A percentile compares a stretch with the other conserved stretches of the same genome.
Evolutionary conservation across 2,888 invertebrate genomes (phyloP).

Genomic region (Meghimatium bilineatum): DNA sequence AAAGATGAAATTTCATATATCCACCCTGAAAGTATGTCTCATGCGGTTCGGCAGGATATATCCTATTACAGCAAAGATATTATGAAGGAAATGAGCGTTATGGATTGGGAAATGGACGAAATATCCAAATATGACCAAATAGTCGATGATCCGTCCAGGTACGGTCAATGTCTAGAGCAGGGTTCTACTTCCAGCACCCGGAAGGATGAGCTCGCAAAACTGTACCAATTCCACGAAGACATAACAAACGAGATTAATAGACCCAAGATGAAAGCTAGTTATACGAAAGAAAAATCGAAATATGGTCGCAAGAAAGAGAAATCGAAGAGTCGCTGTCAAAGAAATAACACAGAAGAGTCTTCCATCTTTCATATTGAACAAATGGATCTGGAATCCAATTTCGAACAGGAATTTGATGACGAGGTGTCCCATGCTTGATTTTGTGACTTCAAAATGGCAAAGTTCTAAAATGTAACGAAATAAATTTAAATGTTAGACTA

Average conservation of each 20-base stretch:
- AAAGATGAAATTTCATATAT: slow-evolving; percentile 34
- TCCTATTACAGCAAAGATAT: slow-evolving; percentile 44
- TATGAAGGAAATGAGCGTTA: slow-evolving; percentile 46
- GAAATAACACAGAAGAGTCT: slow-evolving; percentile 19
- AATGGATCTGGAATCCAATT: slow-evolving; percentile 9
- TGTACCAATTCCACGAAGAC: slow-evolving; percentile 27
- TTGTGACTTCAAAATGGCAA: too few species aligned
- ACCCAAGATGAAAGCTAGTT: neutral
- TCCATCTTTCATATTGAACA: slow-evolving; percentile 34
- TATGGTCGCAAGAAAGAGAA: slow-evolving; percentile 7
- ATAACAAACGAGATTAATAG: neutral
- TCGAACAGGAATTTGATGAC: slow-evolving; percentile 18
- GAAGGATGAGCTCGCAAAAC: slow-evolving; percentile 1
- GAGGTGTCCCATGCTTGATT: slow-evolving; percentile 21
- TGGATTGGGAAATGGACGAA: slow-evolving; percentile 46
- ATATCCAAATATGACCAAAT: slow-evolving; percentile 25
- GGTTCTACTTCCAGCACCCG: neutral
- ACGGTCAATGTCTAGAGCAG: neutral
- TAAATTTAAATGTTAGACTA: too few species aligned
- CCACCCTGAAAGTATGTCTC: slow-evolving; percentile 25
- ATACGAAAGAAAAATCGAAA: slow-evolving; percentile 3
- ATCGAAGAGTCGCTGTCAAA: neutral
- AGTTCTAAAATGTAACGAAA: neutral
- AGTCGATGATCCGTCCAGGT: neutral
- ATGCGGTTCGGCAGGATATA: slow-evolving; percentile 19